These are phyloP conservation scores for Pedicia rivosa DNA, from an alignment of 2,888 invertebrate species.

Conservation along the genomic window DNA sequence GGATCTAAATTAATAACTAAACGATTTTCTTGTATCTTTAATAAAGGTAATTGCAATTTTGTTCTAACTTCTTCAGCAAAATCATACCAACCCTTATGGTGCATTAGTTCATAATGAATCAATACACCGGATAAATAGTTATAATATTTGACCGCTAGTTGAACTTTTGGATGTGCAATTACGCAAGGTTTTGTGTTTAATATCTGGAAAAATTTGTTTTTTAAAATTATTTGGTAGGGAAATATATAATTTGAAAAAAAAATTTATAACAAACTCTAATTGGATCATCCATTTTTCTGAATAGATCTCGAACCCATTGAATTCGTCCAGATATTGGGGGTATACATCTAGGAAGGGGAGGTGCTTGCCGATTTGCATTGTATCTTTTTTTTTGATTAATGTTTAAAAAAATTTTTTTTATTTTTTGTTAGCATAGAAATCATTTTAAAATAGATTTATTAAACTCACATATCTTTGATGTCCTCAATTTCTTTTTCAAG, in stretches of 20 bases:
- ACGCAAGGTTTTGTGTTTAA: conserved; percentile 26
- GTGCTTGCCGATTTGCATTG: conserved; percentile 58
- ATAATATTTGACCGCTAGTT: conserved; percentile 57
- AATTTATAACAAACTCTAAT: conserved; percentile 34
- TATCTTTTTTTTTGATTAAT: conserved; percentile 34
- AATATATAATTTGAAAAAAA: conserved; percentile 26
- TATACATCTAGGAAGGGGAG: conserved; percentile 54
- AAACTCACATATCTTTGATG: conserved; percentile 44
- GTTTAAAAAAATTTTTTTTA: not conserved
- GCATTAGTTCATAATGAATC: conserved; percentile 67
- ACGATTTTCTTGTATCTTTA: conserved; percentile 47
- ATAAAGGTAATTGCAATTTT: conserved; percentile 46
- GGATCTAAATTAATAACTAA: conserved; percentile 58
- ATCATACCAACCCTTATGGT: conserved; percentile 66
- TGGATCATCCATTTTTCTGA: conserved; percentile 52
- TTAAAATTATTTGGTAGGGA: conserved; percentile 33
- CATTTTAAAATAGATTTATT: not conserved
- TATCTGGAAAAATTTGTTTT: conserved; percentile 6
- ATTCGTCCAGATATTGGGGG: conserved; percentile 70
- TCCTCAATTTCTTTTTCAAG: conserved; percentile 52
- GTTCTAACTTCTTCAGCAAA: conserved; percentile 50
- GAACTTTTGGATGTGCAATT: conserved; percentile 46
- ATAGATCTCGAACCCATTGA: conserved; percentile 67
- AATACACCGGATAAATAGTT: conserved; percentile 66
- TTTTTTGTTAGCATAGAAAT: not conserved